A percentile compares a stretch with the other conserved stretches of the same genome.
phyloP scores from a whole-genome alignment of 2,113 vertebrate species.

The Tenrec ecaudatus region DNA sequence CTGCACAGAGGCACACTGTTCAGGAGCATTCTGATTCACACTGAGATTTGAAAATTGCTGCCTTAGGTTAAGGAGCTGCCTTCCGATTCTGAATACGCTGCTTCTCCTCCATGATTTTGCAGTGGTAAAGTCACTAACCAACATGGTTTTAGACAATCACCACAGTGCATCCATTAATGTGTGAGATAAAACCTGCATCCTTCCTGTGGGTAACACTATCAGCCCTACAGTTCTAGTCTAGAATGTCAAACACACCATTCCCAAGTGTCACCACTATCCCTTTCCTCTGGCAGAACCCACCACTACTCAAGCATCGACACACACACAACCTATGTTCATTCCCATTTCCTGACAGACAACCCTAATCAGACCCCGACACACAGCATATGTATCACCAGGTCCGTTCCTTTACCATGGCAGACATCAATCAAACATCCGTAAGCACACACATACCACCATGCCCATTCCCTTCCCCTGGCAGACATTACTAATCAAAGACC shows the following conservation, averaged over 20 bases:
- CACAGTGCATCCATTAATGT: not conserved
- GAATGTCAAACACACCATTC: not conserved
- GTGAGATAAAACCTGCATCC: not conserved
- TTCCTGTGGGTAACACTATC: not conserved
- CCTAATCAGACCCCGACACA: not conserved
- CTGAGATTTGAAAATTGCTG: not conserved
- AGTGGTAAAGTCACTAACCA: not conserved
- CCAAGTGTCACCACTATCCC: accelerated
- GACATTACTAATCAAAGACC: not conserved
- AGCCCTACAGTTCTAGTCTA: not conserved
- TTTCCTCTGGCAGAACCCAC: not conserved
- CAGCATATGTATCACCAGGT: no score
- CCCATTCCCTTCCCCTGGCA: not conserved
- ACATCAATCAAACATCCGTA: not conserved
- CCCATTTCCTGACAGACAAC: not conserved
- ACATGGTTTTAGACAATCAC: not conserved
- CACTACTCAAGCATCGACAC: not conserved
- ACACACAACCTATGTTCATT: no score
- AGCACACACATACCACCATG: not conserved
- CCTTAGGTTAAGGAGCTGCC: not conserved
- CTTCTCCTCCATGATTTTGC: not conserved
- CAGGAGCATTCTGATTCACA: not conserved
- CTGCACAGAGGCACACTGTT: not conserved
- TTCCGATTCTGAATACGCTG: not conserved
- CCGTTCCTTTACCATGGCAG: not conserved